These are phyloP conservation scores for Nettapus auritus DNA, from an alignment of 2,113 vertebrate species.

Conservation along the genomic window DNA sequence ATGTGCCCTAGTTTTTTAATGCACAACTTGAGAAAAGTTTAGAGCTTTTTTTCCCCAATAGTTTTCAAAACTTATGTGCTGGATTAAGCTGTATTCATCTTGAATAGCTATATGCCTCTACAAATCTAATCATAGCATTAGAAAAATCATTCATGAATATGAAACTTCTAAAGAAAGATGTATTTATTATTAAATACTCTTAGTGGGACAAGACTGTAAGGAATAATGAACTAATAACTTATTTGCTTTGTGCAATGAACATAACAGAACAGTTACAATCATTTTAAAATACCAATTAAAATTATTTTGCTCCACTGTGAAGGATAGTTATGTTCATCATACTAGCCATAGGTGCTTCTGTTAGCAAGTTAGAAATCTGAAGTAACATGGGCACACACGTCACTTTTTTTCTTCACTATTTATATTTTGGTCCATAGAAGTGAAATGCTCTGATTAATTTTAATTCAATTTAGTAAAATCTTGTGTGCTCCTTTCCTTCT, in stretches of 20 bases:
- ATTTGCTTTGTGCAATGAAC: background rate
- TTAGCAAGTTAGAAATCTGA: slow-evolving; percentile 45
- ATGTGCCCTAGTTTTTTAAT: background rate
- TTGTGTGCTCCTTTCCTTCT: slow-evolving; percentile 11
- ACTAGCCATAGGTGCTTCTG: slow-evolving; percentile 10
- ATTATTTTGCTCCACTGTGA: slow-evolving; percentile 2
- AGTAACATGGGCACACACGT: slow-evolving; percentile 25
- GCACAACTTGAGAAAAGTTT: background rate
- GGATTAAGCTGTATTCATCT: background rate
- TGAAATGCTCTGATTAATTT: slow-evolving; percentile 28
- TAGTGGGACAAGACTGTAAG: background rate
- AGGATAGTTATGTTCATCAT: background rate
- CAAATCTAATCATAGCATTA: background rate
- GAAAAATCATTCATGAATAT: background rate
- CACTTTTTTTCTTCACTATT: slow-evolving; percentile 35
- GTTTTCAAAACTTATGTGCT: background rate
- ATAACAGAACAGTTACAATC: slow-evolving; percentile 14
- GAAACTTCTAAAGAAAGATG: background rate
- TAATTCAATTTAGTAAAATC: slow-evolving; percentile 38
- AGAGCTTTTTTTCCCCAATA: background rate
- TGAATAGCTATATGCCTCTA: background rate
- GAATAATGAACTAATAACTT: slow-evolving; percentile 17
- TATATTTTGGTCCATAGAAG: slow-evolving; percentile 46
- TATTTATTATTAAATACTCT: slow-evolving; percentile 8
- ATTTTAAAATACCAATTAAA: background rate